Percentiles rank a stretch among this genome's conserved stretches.
Conservation (phyloP, 2,797 vertebrate genomes). For the Tinamus major region DNA sequence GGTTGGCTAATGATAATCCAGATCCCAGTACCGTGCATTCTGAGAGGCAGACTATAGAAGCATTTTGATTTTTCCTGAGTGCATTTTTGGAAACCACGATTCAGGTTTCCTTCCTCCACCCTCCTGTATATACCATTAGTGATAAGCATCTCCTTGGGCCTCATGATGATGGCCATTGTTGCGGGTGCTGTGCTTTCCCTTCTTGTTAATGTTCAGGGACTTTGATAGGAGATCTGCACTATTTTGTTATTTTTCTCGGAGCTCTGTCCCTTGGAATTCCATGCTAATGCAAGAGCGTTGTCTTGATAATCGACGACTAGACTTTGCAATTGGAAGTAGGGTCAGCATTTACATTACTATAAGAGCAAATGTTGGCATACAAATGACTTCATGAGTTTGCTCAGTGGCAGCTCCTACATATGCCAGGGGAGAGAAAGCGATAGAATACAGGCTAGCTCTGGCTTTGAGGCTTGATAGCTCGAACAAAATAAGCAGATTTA, state of each 20-base stretch:
- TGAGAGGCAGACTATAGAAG: not conserved
- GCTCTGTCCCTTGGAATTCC: not conserved
- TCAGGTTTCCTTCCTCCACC: not conserved
- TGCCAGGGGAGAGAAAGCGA: not conserved
- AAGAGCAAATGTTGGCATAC: not conserved
- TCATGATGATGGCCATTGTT: not conserved
- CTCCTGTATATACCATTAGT: not conserved
- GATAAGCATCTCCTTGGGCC: not conserved
- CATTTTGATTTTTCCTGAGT: not conserved
- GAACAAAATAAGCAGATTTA: conserved; percentile 16
- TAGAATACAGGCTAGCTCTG: not conserved
- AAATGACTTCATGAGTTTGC: not conserved
- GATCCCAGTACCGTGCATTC: not conserved
- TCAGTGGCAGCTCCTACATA: not conserved
- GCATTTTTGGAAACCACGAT: not conserved
- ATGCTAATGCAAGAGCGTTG: not conserved
- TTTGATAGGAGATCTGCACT: not conserved
- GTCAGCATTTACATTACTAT: not conserved
- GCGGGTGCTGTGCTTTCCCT: not conserved
- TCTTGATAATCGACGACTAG: not conserved
- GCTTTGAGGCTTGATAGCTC: conserved; percentile 7
- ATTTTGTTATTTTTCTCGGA: not conserved
- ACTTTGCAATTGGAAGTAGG: not conserved
- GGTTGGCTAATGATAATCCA: not conserved
- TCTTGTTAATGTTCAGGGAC: not conserved